Conservation (phyloP, 2,797 vertebrate species). For the Hafferia zeledoni region DNA sequence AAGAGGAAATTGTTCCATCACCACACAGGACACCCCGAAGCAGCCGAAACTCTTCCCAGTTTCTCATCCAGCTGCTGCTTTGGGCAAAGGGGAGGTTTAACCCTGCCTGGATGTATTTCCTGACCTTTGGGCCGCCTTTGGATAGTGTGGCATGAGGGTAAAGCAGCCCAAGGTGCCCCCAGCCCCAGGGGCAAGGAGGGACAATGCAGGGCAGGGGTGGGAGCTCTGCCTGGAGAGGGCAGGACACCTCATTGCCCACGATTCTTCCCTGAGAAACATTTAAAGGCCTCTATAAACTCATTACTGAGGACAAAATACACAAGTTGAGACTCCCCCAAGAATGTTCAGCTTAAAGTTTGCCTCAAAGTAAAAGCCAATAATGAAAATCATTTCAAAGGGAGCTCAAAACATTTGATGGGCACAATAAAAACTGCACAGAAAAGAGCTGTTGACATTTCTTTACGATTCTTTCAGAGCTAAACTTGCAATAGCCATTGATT, state of each 20-base stretch:
- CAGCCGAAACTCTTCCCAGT: not conserved
- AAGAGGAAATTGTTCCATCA: not conserved
- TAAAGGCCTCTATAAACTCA: not conserved
- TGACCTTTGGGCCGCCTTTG: not conserved
- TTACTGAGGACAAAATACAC: not conserved
- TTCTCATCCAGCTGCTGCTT: not conserved
- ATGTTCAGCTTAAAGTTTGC: not conserved
- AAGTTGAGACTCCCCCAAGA: not conserved
- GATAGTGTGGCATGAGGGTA: not conserved
- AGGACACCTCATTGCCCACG: not conserved
- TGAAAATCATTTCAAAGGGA: not conserved
- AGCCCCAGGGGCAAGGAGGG: fast-evolving
- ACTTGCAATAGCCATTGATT: slow-evolving; percentile 23
- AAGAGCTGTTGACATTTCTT: slow-evolving; percentile 2
- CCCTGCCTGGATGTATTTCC: not conserved
- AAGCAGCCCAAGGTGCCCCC: not conserved
- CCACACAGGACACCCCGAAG: fast-evolving
- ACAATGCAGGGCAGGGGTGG: fast-evolving
- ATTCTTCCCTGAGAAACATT: not conserved
- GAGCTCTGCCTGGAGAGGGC: not conserved
- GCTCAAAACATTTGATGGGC: not conserved
- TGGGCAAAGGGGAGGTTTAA: not conserved
- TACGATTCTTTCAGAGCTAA: not conserved
- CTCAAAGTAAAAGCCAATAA: not conserved
- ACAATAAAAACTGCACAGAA: not conserved